Percentiles rank a stretch among this genome's conserved stretches.
Evolutionary conservation across 2,888 invertebrate species (phyloP).

Genomic region (Mayetiola destructor): DNA sequence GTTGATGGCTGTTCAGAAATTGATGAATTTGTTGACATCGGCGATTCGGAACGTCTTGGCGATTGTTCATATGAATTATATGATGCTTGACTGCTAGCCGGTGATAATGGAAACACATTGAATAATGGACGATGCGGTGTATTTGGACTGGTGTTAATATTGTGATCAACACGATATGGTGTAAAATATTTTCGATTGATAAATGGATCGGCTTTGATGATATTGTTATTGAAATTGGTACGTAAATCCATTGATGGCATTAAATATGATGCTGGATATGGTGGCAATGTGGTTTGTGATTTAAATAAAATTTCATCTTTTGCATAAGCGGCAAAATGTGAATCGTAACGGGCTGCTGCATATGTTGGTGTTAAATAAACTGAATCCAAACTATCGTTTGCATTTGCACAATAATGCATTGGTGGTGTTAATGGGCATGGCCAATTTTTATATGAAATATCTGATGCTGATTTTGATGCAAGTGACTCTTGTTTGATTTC

Average conservation of each 20-base stretch:
- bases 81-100: slow-evolving; percentile 32
- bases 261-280: background rate
- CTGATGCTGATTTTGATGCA: background rate
- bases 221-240: slow-evolving; percentile 15
- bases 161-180: slow-evolving; percentile 14
- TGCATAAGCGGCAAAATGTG: slow-evolving; percentile 3
- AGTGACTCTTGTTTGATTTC: slow-evolving; percentile 3
- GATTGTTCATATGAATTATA: slow-evolving; percentile 29
- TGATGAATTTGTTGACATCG: slow-evolving; percentile 30
- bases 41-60: slow-evolving; percentile 29
- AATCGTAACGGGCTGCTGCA: slow-evolving; percentile 6
- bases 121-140: slow-evolving; percentile 28
- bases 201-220: slow-evolving; percentile 12
- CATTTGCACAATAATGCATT: slow-evolving; percentile 1
- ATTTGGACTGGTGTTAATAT: background rate
- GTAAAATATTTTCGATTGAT: slow-evolving; percentile 13
- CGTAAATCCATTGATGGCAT: slow-evolving; percentile 7
- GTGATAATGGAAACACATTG: slow-evolving; percentile 24
- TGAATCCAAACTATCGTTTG: slow-evolving; percentile 11
- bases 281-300: background rate
- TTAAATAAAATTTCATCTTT: slow-evolving; percentile 14
- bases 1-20: slow-evolving; percentile 7
- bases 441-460: background rate
- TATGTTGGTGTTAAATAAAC: background rate
- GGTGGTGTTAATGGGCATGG: slow-evolving; percentile 14